A percentile compares a stretch with the other conserved stretches of the same genome.
phyloP scores from a whole-genome alignment of 2,797 vertebrate genomes.

The Lagocephalus sceleratus region DNA sequence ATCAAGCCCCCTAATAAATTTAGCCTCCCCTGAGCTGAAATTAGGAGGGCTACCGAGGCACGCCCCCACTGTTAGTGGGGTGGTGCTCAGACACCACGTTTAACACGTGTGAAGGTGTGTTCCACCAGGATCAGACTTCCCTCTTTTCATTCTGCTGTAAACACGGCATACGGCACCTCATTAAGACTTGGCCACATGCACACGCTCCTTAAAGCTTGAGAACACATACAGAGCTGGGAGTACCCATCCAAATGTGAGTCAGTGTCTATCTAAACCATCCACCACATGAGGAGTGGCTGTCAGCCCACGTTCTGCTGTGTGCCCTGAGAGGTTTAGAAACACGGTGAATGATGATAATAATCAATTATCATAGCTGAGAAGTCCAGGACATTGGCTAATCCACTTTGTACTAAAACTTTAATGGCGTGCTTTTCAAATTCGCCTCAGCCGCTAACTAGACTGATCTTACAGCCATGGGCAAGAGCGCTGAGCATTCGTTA shows the following conservation, averaged over 20 bases:
- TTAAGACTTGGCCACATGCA: conserved; percentile 40
- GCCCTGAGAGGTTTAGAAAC: conserved; percentile 25
- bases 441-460: conserved; percentile 55
- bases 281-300: conserved; percentile 4
- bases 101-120: conserved; percentile 16
- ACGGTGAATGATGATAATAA: conserved; percentile 45
- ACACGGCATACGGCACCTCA: conserved; percentile 32
- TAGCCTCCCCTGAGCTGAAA: conserved; percentile 57
- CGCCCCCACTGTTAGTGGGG: conserved; percentile 50
- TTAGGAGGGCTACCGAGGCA: conserved; percentile 67
- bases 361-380: conserved; percentile 35
- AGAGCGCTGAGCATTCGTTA: conserved; percentile 50
- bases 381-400: conserved; percentile 54
- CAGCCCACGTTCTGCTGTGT: background rate
- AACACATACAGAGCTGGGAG: conserved; percentile 24
- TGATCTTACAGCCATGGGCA: conserved; percentile 58
- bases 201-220: conserved; percentile 36
- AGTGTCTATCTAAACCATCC: conserved; percentile 30
- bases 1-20: conserved; percentile 70
- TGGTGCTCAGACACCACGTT: conserved; percentile 24
- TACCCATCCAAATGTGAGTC: conserved; percentile 43
- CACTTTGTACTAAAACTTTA: conserved; percentile 59
- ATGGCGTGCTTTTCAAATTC: conserved; percentile 62
- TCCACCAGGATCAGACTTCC: conserved; percentile 28
- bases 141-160: conserved; percentile 22